phyloP scores from a whole-genome alignment of 2,888 invertebrate species.

The Tillus elongatus region DNA sequence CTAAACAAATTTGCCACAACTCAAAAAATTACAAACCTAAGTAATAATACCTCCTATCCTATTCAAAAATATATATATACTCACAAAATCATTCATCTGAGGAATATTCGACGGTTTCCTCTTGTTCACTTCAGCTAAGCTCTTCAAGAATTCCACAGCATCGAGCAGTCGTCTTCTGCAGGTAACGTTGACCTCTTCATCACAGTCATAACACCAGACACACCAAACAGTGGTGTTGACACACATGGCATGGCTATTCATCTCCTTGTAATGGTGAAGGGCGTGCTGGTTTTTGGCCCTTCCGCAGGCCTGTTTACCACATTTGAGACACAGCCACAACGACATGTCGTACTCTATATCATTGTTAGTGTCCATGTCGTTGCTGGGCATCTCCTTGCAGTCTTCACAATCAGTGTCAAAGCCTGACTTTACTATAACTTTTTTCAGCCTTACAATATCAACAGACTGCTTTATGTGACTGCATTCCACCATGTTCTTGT shows the following conservation, averaged over 20 bases:
- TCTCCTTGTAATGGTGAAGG: conserved; percentile 61
- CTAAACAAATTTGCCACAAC: no score
- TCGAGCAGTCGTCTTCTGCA: conserved; percentile 60
- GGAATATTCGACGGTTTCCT: no score
- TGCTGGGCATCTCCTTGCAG: conserved; percentile 28
- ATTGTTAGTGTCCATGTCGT: conserved; percentile 23
- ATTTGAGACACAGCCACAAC: conserved; percentile 74
- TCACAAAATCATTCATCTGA: no score
- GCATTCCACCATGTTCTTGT: conserved; percentile 52
- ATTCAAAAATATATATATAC: no score
- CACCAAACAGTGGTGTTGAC: conserved; percentile 63
- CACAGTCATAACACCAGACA: conserved; percentile 74
- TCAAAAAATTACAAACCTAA: no score
- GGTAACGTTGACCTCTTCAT: conserved; percentile 54
- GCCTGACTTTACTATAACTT: conserved; percentile 40
- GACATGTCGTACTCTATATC: conserved; percentile 40
- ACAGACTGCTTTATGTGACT: conserved; percentile 48
- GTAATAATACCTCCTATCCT: no score
- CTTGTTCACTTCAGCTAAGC: no score
- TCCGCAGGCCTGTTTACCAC: conserved; percentile 71
- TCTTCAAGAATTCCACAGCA: conserved; percentile 64
- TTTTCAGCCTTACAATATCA: conserved; percentile 48
- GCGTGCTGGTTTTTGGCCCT: conserved; percentile 61
- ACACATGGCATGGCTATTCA: conserved; percentile 66
- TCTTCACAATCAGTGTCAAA: conserved; percentile 47